Base-by-base conservation (phyloP, 2,888 invertebrate species). In the Microplitis deprimator region DNA sequence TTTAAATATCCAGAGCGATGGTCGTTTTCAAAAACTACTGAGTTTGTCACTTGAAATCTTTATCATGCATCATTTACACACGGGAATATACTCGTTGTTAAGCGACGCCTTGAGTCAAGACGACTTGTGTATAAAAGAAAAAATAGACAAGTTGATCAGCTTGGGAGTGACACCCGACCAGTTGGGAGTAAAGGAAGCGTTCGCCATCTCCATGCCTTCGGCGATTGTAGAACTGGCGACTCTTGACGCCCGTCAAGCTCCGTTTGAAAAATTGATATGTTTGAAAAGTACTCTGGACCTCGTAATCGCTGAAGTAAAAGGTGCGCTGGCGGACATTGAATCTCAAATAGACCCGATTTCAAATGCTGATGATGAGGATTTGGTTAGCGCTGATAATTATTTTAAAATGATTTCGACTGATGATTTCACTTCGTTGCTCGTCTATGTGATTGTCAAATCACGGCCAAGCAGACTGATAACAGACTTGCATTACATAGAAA, bases 161-260 rank as follows among this genome's bases (percentile, higher is more conserved):
- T 70, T 83, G n/a, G 87, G 89, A 69, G 84, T 90, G 2, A 88
- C 90, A 29, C 88, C 90, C 2, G 90, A 90, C 81, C 89, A 90
- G 79, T 82, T 90, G 29, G 90, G 90, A 6, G 88, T 89, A 2
- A 85, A 87, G n/a, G 87, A 88, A 76, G 87, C 90, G 68, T 87
- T 88, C 79, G 87, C 88, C 13, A 86, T 91, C 60, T 88, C 90
- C 13, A 81, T 90, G 77, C 88, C 89, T n/a, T 90, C 90, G n/a
- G 90, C 91, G 13, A 90, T 91, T n/a, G 91, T 91, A 13, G 91
- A 91, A 83, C 84, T 91, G 74, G 90, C 91, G 1, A 88, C 89
- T 73, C 79, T 91, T 65, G 91, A 91, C 77, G 84, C 84, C 5
- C 86, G 88, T 41, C 86, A 86, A 79, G 90, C 89, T 72, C 91